Conservation (phyloP, 1,140 invertebrate species). For the Lepidurus arcticus region DNA sequence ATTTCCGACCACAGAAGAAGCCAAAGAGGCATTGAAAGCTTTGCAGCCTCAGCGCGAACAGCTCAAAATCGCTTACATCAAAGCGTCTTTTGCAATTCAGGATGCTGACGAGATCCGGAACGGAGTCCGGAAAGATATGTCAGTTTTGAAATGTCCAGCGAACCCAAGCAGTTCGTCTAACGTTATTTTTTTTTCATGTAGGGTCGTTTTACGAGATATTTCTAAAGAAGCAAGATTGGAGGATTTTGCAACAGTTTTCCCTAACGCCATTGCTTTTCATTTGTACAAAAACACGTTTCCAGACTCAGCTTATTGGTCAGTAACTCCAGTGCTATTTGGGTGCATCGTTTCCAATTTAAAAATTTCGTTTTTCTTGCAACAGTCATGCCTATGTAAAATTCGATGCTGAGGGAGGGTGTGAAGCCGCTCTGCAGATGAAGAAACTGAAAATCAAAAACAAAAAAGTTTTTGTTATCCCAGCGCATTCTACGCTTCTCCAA, state of each 20-base stretch:
- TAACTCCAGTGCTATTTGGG: not conserved
- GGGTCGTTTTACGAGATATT: conserved; percentile 11
- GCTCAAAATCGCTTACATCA: not conserved
- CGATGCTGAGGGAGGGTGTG: not conserved
- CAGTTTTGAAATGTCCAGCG: not conserved
- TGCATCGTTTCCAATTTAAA: not conserved
- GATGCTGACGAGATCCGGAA: not conserved
- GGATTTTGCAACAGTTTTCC: not conserved
- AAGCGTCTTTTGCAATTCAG: conserved; percentile 8
- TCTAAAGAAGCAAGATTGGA: not conserved
- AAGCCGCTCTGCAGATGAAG: not conserved
- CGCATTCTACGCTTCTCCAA: not conserved
- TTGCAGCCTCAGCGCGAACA: not conserved
- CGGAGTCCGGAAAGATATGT: conserved; percentile 6
- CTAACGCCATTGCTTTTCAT: conserved; percentile 7
- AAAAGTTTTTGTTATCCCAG: not conserved
- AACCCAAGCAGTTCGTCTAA: not conserved
- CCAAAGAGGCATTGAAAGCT: not conserved
- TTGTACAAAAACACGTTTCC: conserved; percentile 28
- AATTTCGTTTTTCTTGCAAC: not conserved
- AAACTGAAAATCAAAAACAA: not conserved
- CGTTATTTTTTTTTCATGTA: not conserved
- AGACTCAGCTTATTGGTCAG: conserved; percentile 26
- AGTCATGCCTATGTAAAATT: conserved; percentile 23
- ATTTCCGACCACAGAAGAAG: not conserved